Conservation (phyloP, 2,113 vertebrate genomes). For the Pleuronectes platessa region DNA sequence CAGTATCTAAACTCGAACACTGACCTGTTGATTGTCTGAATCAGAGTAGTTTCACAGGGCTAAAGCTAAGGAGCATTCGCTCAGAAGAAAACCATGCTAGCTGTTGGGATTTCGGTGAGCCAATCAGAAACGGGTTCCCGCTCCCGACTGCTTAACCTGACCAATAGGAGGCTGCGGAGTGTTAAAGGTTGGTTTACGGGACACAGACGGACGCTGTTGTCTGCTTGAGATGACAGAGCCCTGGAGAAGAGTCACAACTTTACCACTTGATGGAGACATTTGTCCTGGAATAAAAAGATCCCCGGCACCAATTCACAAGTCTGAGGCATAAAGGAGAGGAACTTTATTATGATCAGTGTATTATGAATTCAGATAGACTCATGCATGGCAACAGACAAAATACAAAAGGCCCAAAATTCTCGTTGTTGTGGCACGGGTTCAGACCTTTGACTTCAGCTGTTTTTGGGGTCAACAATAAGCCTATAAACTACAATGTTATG, state of each 20-base stretch:
- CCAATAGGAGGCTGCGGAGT: constrained; percentile 46
- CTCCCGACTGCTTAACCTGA: neutral
- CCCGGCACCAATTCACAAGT: neutral
- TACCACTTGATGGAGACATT: constrained; percentile 52
- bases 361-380: too few relatives aligned
- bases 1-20: constrained; percentile 6
- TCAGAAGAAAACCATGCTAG: neutral
- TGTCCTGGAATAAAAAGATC: neutral
- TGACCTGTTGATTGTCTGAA: constrained; percentile 69
- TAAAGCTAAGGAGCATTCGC: constrained; percentile 4
- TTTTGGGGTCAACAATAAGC: too few relatives aligned
- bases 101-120: neutral
- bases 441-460: too few relatives aligned
- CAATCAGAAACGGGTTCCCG: constrained; percentile 43
- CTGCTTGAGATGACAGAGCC: too few relatives aligned
- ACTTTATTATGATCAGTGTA: too few relatives aligned
- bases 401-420: too few relatives aligned
- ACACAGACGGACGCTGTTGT: neutral
- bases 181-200: constrained; percentile 53
- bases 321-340: too few relatives aligned
- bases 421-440: too few relatives aligned
- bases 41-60: constrained; percentile 16
- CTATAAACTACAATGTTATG: too few relatives aligned
- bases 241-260: neutral
- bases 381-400: too few relatives aligned